phyloP scores from a whole-genome alignment of 2,888 invertebrate genomes.

The Monoplex corrugatus region DNA sequence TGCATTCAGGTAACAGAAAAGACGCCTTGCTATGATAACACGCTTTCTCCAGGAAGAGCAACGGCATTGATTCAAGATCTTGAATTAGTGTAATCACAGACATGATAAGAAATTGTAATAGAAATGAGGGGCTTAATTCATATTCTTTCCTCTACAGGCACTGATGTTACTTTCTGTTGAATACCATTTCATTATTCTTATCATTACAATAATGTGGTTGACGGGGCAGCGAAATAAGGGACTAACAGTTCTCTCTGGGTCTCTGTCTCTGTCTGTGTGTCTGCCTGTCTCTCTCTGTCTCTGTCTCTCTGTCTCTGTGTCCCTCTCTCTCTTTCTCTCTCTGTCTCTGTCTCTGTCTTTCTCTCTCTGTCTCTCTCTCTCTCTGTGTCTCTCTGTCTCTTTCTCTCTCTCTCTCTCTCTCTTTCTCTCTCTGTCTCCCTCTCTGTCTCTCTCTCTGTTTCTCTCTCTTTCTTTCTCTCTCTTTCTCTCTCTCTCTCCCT shows the following conservation, averaged over 20 bases:
- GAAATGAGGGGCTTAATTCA: no score
- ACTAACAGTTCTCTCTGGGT: neutral
- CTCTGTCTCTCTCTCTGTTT: neutral
- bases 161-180: neutral
- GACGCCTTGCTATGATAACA: no score
- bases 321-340: slow-evolving; percentile 32
- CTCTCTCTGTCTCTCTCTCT: slow-evolving; percentile 18
- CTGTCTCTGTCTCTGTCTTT: neutral
- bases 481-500: neutral
- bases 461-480: neutral
- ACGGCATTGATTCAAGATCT: no score
- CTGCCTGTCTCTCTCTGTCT: neutral
- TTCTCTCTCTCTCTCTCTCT: neutral
- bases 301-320: neutral
- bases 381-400: neutral
- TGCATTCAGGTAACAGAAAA: no score
- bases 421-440: neutral
- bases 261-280: neutral
- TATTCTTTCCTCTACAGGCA: neutral
- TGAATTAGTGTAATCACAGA: no score
- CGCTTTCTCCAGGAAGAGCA: no score
- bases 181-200: neutral
- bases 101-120: no score
- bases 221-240: no score
- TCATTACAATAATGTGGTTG: no score